Evolutionary conservation across 2,888 invertebrate genomes (phyloP).

Genomic region (Julus scandinavius): DNA sequence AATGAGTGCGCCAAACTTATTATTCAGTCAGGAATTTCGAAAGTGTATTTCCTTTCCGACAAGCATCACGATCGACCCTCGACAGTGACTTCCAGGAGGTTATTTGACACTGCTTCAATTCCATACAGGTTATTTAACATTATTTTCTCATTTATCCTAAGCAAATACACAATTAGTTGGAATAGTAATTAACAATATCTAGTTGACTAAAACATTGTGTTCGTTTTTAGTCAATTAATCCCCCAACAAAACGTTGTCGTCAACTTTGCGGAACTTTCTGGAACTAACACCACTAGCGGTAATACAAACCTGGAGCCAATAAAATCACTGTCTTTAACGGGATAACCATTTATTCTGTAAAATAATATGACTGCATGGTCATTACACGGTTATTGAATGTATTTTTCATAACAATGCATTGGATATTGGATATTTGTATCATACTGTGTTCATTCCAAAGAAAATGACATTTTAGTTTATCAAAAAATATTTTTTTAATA

Average conservation of each 20-base stretch:
- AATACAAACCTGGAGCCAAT: neutral
- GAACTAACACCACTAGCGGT: neutral
- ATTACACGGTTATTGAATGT: too few relatives aligned
- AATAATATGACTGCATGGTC: too few relatives aligned
- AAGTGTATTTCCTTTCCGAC: conserved; percentile 75
- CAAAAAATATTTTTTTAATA: too few relatives aligned
- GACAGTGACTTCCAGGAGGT: conserved; percentile 80
- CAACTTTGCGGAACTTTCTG: neutral
- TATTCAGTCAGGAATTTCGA: conserved; percentile 89
- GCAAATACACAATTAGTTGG: neutral
- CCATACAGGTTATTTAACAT: neutral
- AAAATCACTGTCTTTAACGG: neutral
- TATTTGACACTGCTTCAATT: conserved; percentile 77
- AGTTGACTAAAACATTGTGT: neutral
- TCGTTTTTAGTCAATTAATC: neutral
- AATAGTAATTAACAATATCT: too few relatives aligned
- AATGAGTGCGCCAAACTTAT: conserved; percentile 98
- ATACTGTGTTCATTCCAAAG: too few relatives aligned
- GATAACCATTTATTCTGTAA: too few relatives aligned
- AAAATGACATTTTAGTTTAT: too few relatives aligned
- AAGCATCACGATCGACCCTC: conserved; percentile 77
- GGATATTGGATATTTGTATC: neutral
- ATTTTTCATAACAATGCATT: too few relatives aligned
- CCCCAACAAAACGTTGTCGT: neutral
- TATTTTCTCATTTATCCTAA: neutral